Evolutionary conservation across 2,113 vertebrate species (phyloP).

Genomic region (Ardeotis arabs): DNA sequence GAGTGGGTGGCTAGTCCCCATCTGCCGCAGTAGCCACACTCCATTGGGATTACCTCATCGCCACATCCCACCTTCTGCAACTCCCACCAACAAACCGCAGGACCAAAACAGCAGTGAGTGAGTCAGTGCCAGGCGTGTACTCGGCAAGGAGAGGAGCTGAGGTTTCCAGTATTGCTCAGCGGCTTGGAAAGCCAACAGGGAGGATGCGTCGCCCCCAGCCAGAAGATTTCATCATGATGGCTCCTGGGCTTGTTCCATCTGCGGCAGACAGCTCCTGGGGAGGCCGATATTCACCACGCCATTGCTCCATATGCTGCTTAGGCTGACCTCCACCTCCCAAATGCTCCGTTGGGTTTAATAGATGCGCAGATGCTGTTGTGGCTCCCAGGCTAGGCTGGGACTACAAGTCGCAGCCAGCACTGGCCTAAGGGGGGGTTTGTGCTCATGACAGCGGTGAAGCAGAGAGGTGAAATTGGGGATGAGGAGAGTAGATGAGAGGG

Average conservation of each 20-base stretch:
- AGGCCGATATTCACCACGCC: neutral
- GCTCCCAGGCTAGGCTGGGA: neutral
- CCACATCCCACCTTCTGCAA: neutral
- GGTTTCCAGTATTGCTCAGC: slow-evolving; percentile 27
- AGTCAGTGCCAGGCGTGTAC: neutral
- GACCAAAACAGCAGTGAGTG: neutral
- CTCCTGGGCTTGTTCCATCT: slow-evolving; percentile 58
- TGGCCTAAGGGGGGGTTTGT: neutral
- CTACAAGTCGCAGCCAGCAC: neutral
- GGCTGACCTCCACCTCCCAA: neutral
- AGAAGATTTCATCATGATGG: neutral
- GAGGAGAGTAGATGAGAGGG: neutral
- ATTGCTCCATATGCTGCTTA: slow-evolving; percentile 48
- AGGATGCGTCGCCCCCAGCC: neutral
- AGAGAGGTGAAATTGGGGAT: neutral
- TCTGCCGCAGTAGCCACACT: neutral
- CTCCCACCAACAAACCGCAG: neutral
- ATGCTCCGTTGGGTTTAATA: neutral
- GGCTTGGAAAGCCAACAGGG: neutral
- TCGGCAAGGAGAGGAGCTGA: neutral
- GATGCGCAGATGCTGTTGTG: neutral
- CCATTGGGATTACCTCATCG: neutral
- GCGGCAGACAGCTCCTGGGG: neutral
- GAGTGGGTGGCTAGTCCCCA: neutral
- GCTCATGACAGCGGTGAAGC: neutral